phyloP scores from a whole-genome alignment of 37 sponge, comb jelly and placozoan genomes.

The Aplysina aerophoba region DNA sequence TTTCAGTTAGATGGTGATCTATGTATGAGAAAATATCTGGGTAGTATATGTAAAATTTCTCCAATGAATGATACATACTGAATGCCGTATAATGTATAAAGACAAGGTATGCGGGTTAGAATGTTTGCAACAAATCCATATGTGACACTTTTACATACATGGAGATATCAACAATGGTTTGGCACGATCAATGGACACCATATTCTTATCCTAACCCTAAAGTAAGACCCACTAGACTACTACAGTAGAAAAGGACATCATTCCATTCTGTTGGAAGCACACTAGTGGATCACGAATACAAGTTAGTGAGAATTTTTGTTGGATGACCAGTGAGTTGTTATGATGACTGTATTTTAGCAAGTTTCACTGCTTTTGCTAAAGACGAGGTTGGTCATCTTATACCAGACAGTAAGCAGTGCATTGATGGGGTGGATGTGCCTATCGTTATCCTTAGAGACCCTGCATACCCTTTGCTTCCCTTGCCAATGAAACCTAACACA shows the following conservation, averaged over 20 bases:
- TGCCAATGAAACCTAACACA: constrained; percentile 13
- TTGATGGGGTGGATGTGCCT: constrained; percentile 5
- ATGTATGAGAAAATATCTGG: too few species aligned
- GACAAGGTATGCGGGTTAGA: too few species aligned
- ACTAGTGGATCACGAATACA: constrained; percentile 22
- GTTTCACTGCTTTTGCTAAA: too few species aligned
- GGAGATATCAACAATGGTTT: constrained; percentile 26
- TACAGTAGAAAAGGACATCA: constrained; percentile 28
- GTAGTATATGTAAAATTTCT: too few species aligned
- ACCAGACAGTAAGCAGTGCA: too few species aligned
- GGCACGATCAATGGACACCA: constrained; percentile 17
- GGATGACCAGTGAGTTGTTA: constrained; percentile 34
- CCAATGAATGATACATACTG: too few species aligned
- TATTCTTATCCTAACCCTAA: constrained; percentile 21
- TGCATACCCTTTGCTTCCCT: constrained; percentile 35
- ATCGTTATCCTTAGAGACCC: constrained; percentile 56
- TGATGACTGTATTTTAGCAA: constrained; percentile 26
- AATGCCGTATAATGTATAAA: too few species aligned
- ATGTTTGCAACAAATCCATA: too few species aligned
- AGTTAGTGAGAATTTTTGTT: constrained; percentile 26
- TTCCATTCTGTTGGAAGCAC: constrained; percentile 16
- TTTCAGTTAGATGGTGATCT: too few species aligned
- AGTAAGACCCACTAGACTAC: constrained; percentile 25
- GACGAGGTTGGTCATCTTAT: too few species aligned
- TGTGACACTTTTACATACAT: not conserved